Base-by-base conservation (phyloP, 2,888 invertebrate species). In the Dorcus hopei region DNA sequence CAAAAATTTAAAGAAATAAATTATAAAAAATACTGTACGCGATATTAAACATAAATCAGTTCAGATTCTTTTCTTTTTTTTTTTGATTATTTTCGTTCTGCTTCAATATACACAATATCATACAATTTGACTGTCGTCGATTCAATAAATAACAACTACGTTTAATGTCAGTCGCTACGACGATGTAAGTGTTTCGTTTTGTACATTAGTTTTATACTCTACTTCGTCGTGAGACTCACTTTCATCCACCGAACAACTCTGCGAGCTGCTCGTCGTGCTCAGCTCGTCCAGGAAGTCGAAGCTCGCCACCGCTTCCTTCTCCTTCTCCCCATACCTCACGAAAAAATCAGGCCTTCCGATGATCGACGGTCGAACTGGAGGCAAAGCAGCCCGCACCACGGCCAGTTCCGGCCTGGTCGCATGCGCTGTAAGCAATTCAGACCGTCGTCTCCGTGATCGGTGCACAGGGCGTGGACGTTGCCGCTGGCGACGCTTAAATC, bases 231-330 rank as follows among this genome's bases (percentile, higher is more conserved):
- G 23, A 9, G 42, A 16, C 11, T 39, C 41, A 19, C 38, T 54
- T 11, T 73, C 74, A 45, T 74, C 73, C 7, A 74, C 58, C n/a
- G 72, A 73, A 60, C 72, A 73, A 58, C 65, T 71, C 47, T 70
- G 41, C 11, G 72, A 72, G 56, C 73, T 71, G 59, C 72, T 73
- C 6, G 71, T 67, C 3, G 72, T 70, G 59, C 74, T 73, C 69
- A 88, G 78, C 71, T 87, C 87, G 78, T 90, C 87, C 69, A 91
- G 83, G 81, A 91, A 91, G 80, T 90, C 90, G 80, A 91, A 91
- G 70, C 85, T 86, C 63, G 90, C 87, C 68, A 91, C 88, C 62
- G 90, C 90, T 74, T 89, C 90, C 62, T 83, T 83, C 74, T 91
- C 90, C 72, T 87, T 85, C 69, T 88, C 88, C 49, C 90, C 90